Evolutionary conservation across 1,140 invertebrate species (phyloP).

Genomic region (Ceratosolen solmsi): DNA sequence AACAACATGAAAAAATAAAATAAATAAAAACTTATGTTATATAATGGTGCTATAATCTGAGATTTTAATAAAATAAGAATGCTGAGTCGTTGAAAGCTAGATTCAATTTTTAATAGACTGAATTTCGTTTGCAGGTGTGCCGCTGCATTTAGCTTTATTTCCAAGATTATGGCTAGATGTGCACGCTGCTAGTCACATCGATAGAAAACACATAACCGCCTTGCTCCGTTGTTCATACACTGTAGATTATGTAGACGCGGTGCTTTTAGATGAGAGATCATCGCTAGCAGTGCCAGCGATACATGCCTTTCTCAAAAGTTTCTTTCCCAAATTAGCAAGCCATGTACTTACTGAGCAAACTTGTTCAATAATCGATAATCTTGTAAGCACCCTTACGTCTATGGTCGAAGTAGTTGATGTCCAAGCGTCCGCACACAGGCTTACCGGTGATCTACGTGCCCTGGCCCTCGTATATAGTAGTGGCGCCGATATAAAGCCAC

Average conservation of each 20-base stretch:
- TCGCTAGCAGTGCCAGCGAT: constrained; percentile 85
- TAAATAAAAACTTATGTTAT: too few relatives aligned
- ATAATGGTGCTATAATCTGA: too few relatives aligned
- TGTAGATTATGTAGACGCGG: constrained; percentile 87
- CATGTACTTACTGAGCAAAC: constrained; percentile 78
- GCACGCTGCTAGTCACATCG: constrained; percentile 82
- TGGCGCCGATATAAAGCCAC: constrained; percentile 66
- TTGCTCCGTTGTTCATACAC: constrained; percentile 85
- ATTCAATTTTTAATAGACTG: too few relatives aligned
- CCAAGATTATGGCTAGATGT: constrained; percentile 90
- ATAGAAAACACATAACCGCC: constrained; percentile 84
- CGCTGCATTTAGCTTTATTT: constrained; percentile 87
- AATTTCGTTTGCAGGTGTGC: constrained; percentile 74
- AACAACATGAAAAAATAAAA: too few relatives aligned
- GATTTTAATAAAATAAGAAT: too few relatives aligned
- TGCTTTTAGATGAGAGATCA: constrained; percentile 85
- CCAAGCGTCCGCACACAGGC: constrained; percentile 69
- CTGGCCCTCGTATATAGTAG: constrained; percentile 74
- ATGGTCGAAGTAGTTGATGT: constrained; percentile 74
- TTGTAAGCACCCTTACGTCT: constrained; percentile 74
- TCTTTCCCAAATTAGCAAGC: constrained; percentile 85
- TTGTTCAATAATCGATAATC: constrained; percentile 75
- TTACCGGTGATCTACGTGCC: constrained; percentile 75
- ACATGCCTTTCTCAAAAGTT: constrained; percentile 86
- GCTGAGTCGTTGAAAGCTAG: too few relatives aligned